Percentiles rank a stretch among this genome's conserved stretches.
These are phyloP conservation scores for Bagarius yarrelli DNA, from an alignment of 2,113 vertebrate genomes.

Conservation along the genomic window DNA sequence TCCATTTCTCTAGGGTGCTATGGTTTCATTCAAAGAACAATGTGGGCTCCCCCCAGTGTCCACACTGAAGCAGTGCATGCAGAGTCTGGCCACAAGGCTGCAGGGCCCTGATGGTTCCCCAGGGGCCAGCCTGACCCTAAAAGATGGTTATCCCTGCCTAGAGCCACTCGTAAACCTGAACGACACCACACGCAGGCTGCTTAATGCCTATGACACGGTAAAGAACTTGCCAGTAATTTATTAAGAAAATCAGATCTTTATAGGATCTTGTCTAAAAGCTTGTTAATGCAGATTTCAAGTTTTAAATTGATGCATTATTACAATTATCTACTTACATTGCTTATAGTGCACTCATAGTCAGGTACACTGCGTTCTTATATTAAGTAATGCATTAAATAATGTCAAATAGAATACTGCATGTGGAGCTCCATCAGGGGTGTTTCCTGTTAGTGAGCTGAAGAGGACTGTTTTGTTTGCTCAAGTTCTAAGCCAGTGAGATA, in stretches of 20 bases:
- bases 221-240: constrained; percentile 32
- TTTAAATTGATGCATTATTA: not conserved
- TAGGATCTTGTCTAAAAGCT: not conserved
- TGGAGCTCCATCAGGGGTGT: not conserved
- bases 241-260: not conserved
- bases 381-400: not conserved
- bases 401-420: not conserved
- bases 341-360: not conserved
- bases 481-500: not conserved
- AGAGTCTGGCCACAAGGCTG: constrained; percentile 85
- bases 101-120: constrained; percentile 77
- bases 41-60: constrained; percentile 93
- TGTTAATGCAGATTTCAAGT: no score
- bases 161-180: constrained; percentile 79
- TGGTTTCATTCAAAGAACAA: constrained; percentile 88
- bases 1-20: constrained; percentile 74
- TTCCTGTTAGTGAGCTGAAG: not conserved
- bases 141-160: constrained; percentile 84
- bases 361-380: no score
- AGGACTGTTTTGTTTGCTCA: not conserved
- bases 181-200: constrained; percentile 85
- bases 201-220: constrained; percentile 88
- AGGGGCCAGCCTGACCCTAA: constrained; percentile 81
- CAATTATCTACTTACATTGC: not conserved
- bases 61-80: constrained; percentile 95